Conservation (phyloP, 2,797 vertebrate genomes). For the Tolypeutes matacus region DNA sequence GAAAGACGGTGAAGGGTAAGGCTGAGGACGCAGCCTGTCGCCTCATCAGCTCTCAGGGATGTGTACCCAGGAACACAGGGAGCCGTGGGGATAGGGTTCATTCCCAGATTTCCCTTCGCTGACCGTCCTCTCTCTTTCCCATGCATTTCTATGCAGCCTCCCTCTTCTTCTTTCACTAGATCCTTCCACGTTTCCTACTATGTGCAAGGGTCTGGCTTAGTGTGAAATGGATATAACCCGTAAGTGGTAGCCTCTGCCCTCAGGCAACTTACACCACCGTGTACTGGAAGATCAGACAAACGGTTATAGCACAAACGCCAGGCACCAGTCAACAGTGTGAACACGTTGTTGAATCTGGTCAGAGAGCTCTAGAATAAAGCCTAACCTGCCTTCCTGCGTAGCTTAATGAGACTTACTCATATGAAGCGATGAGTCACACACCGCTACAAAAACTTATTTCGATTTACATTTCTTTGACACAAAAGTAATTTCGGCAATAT, state of each 20-base stretch:
- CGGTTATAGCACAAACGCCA: background rate
- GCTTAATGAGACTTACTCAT: background rate
- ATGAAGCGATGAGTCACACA: background rate
- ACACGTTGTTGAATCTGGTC: too few species aligned
- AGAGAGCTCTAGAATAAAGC: background rate
- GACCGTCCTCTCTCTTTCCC: too few species aligned
- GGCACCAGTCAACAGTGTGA: background rate
- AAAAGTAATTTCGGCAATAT: background rate
- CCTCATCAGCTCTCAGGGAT: background rate
- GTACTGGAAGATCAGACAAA: background rate
- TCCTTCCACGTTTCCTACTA: background rate
- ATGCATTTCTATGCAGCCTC: too few species aligned
- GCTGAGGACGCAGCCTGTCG: background rate
- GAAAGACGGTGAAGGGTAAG: background rate
- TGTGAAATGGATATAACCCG: too few species aligned
- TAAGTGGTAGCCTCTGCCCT: background rate
- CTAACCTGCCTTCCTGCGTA: background rate
- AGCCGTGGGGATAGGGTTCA: fast-evolving
- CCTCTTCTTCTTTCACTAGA: background rate
- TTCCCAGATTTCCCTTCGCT: background rate
- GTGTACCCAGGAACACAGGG: background rate
- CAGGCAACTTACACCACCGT: background rate
- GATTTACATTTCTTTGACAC: background rate
- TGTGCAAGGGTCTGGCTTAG: background rate
- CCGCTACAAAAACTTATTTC: background rate